Evolutionary conservation across 2,888 invertebrate species (phyloP), one percentile per base, ranked within the genome.

Genomic region (Eremobia ochroleuca): DNA sequence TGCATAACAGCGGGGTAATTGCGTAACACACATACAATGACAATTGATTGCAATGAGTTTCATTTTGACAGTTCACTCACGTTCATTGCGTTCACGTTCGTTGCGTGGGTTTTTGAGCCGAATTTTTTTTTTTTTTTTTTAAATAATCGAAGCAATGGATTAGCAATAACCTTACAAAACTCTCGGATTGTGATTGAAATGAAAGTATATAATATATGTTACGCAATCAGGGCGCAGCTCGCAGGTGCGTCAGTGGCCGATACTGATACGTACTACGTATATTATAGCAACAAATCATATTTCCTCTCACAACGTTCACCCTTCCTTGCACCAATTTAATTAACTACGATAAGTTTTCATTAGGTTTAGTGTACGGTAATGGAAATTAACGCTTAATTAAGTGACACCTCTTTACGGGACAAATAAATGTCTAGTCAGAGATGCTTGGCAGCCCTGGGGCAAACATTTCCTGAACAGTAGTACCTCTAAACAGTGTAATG

Each of bases 401-500:
- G 77, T 66, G 66, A 72, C 75, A 86, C 69, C 66, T 79, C 66
- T 86, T 73, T 68, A 74, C 28, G 28, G 40, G 65, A 37, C 49
- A 65, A 84, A 72, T 66, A 73, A 79, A 70, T 87, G 66, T 69
- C 76, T 75, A 68, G 37, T 75, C 61, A 72, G 78, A 78, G 66
- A 76, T 73, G 76, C 77, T 78, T 76, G 68, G 66, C 74, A 66
- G 43, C 76, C 72, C 73, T 70, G 55, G 49, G 77, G 73, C 59
- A 59, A 52, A 73, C 78, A 77, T 81, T 71, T 67, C 31, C 43
- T 65, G 67, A 77, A 78, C 74, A 31, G 65, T 72, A 76, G 49
- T 74, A 86, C 81, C 85, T 84, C 76, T 82, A 78, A 80, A 84
- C 76, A 82, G 66, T 58, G 65, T 71, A 77, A 82, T 78, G 86